Evolutionary conservation across 2,113 vertebrate genomes (phyloP), one percentile per base, ranked within the genome.

Genomic region (Alosa alosa): DNA sequence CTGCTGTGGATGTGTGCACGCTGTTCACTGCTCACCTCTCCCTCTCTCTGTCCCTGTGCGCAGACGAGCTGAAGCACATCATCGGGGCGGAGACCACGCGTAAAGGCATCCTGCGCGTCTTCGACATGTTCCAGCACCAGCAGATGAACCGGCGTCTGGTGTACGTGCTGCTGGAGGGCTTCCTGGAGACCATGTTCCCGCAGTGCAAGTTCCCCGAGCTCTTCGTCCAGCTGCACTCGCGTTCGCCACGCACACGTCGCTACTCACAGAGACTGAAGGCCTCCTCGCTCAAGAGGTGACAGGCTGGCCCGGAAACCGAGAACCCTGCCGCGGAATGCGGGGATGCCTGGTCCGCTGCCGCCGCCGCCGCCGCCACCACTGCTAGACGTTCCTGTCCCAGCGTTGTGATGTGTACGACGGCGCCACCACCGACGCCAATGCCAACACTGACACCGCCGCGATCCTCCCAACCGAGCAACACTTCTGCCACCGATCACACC

Each of bases 61-160:
- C 90, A 96, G 95, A 96, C 13, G 95, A 96, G 91, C 89, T 95
- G 89, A 96, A 96, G 92, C 95, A 96, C 94, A 96, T 96, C 89
- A 95, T 96, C 17, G 95, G 95, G 39, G 95, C 95, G 0, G 95
- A 96, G 84, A 99, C 98, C 75, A 99, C 97, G 0, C 95, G 98
- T 60, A 99, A 99, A 86, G 98, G 98, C 91, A 99, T 99, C 90
- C 97, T 99, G 89, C 97, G 98, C 0, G 97, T 99, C 90, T 99
- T 99, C 83, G 97, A 99, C 94, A 99, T 99, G 98, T 99, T 99
- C 92, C 98, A 99, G 94, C 96, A 99, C 90, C 95, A 97, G 90
- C 97, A 98, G 20, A 95, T 99, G 92, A 99, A 99, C 91, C 97
- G 97, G 13, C 96, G 98, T 82, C 96, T 99, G 90, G 97, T 97